These are phyloP conservation scores for Toxonevra muliebris DNA, from an alignment of 2,888 invertebrate species.

Conservation along the genomic window DNA sequence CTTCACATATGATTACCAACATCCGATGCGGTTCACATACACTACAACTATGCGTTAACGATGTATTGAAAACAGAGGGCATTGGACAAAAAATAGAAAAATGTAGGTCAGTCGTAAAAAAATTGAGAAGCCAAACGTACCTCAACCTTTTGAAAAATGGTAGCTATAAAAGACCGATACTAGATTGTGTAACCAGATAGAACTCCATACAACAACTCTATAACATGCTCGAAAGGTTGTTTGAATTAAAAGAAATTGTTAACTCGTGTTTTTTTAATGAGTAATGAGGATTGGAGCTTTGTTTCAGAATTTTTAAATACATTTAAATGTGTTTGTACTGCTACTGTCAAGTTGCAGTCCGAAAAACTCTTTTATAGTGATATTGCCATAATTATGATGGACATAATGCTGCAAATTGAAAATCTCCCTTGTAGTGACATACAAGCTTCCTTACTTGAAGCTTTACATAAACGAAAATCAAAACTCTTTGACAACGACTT, in stretches of 20 bases:
- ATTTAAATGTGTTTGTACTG: slow-evolving; percentile 15
- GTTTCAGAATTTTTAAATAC: slow-evolving; percentile 18
- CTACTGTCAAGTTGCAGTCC: slow-evolving; percentile 18
- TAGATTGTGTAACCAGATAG: slow-evolving; percentile 21
- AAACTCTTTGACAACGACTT: no score
- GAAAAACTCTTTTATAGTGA: slow-evolving; percentile 26
- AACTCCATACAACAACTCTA: slow-evolving; percentile 19
- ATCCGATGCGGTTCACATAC: slow-evolving; percentile 25
- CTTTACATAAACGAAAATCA: no score
- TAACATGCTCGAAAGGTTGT: slow-evolving; percentile 21
- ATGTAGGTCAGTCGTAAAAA: slow-evolving; percentile 27
- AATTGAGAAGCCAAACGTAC: slow-evolving; percentile 29
- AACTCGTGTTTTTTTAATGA: slow-evolving; percentile 18
- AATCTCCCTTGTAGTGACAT: slow-evolving; percentile 13
- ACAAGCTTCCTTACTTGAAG: no score
- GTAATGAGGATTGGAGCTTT: slow-evolving; percentile 23
- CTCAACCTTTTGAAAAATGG: slow-evolving; percentile 25
- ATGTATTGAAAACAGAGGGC: slow-evolving; percentile 19
- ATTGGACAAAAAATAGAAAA: slow-evolving; percentile 24
- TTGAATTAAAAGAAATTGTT: slow-evolving; percentile 21
- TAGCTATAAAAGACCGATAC: slow-evolving; percentile 27
- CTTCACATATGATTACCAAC: slow-evolving; percentile 24
- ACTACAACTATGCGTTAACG: slow-evolving; percentile 29
- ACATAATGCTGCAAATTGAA: slow-evolving; percentile 22
- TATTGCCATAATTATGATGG: slow-evolving; percentile 25